These are phyloP conservation scores for Cyrtonyx montezumae DNA, from an alignment of 2,113 vertebrate species.

Conservation along the genomic window DNA sequence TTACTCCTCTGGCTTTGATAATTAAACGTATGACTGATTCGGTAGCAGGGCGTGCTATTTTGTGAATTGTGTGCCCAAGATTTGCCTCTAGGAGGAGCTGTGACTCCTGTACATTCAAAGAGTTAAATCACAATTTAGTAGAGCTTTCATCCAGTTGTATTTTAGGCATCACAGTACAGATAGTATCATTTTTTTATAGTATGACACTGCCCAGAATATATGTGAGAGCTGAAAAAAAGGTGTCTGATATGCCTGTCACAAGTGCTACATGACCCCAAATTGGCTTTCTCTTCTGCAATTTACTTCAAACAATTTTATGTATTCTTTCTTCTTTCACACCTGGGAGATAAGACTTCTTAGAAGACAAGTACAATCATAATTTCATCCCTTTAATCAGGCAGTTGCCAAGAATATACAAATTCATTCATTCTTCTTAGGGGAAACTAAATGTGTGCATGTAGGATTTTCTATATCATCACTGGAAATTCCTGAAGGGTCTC, in stretches of 20 bases:
- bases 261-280: background rate
- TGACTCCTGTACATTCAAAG: background rate
- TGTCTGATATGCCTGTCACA: background rate
- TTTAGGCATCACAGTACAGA: background rate
- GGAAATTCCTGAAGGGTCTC: background rate
- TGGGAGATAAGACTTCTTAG: background rate
- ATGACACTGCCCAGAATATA: background rate
- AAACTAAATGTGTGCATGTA: background rate
- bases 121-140: background rate
- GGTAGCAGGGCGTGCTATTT: background rate
- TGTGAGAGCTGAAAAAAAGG: background rate
- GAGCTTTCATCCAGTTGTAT: background rate
- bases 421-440: background rate
- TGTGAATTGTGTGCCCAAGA: background rate
- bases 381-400: background rate
- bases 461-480: background rate
- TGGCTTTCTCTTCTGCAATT: background rate
- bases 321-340: background rate
- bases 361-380: background rate
- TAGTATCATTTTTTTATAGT: background rate
- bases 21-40: background rate
- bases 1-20: background rate
- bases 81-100: slow-evolving; percentile 33
- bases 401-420: background rate
- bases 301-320: background rate